These are phyloP conservation scores for Pherbina coryleti DNA, from an alignment of 2,888 invertebrate genomes.

Conservation along the genomic window DNA sequence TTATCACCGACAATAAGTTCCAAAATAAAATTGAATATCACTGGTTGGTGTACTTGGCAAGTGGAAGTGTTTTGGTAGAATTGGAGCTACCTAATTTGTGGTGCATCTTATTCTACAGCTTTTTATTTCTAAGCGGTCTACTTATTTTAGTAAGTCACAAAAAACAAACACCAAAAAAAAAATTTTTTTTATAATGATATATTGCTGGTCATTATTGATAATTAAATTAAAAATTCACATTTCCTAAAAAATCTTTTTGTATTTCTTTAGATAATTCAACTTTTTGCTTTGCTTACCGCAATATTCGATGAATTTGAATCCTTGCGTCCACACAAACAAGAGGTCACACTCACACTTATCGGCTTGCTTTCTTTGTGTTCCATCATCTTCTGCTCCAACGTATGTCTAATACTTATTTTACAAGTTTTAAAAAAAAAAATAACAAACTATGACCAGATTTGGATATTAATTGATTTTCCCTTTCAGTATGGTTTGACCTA, in stretches of 20 bases:
- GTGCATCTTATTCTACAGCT: constrained; percentile 79
- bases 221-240: too few relatives aligned
- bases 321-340: constrained; percentile 51
- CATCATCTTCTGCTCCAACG: constrained; percentile 58
- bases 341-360: constrained; percentile 49
- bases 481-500: constrained; percentile 52
- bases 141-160: constrained; percentile 83
- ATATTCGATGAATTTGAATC: constrained; percentile 61
- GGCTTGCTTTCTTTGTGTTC: constrained; percentile 53
- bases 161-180: too few relatives aligned
- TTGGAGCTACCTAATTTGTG: constrained; percentile 75
- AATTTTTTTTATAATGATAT: too few relatives aligned
- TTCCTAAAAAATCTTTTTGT: too few relatives aligned
- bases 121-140: constrained; percentile 80
- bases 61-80: constrained; percentile 44
- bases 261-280: constrained; percentile 54
- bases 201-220: too few relatives aligned
- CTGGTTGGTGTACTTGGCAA: constrained; percentile 40
- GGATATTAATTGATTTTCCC: too few relatives aligned
- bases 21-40: background rate
- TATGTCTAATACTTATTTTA: too few relatives aligned
- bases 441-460: too few relatives aligned
- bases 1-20: too few relatives aligned
- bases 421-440: too few relatives aligned
- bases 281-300: constrained; percentile 56